Conservation (phyloP, 1,140 invertebrate species). For the Oncopodura yosiiana region DNA sequence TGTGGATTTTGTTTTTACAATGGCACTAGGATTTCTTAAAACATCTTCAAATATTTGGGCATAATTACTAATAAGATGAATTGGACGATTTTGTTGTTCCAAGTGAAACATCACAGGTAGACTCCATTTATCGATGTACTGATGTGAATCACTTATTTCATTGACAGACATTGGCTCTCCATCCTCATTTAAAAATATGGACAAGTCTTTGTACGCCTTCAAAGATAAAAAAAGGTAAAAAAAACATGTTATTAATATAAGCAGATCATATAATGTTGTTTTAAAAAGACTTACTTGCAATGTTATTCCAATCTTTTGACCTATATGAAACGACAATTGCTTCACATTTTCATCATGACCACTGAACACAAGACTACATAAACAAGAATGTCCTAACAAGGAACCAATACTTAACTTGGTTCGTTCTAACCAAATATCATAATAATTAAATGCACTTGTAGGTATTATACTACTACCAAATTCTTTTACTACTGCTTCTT, state of each 20-base stretch:
- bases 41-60: slow-evolving; percentile 15
- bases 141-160: neutral
- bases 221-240: slow-evolving; percentile 1
- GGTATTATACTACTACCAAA: neutral
- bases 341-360: slow-evolving; percentile 12
- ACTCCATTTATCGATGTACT: slow-evolving; percentile 11
- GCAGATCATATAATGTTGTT: neutral
- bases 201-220: slow-evolving; percentile 20
- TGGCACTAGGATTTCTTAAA: slow-evolving; percentile 3
- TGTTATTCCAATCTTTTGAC: slow-evolving; percentile 15
- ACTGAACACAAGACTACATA: slow-evolving; percentile 9
- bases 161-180: neutral
- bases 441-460: neutral
- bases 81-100: neutral
- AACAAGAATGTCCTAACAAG: slow-evolving; percentile 15
- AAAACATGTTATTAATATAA: neutral
- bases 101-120: slow-evolving; percentile 24
- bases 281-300: slow-evolving; percentile 10
- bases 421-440: slow-evolving; percentile 15
- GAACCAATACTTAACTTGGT: slow-evolving; percentile 10
- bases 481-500: neutral
- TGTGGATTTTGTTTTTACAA: slow-evolving; percentile 3
- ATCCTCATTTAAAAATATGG: slow-evolving; percentile 3
- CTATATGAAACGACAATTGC: slow-evolving; percentile 15
- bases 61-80: neutral